Conservation (phyloP, 2,797 vertebrate species). For the Ibycter americanus region DNA sequence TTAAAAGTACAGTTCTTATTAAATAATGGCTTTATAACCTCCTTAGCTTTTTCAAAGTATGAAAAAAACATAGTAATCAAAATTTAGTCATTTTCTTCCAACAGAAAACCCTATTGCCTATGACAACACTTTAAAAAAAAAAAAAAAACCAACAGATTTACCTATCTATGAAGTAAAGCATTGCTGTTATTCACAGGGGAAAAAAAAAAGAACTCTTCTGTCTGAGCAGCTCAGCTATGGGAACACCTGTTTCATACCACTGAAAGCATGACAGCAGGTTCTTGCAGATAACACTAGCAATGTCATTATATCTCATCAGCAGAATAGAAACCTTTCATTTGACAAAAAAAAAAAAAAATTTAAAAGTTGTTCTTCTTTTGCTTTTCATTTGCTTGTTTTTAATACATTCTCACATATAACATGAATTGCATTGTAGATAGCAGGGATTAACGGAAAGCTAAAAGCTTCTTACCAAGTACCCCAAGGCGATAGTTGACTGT, state of each 20-base stretch:
- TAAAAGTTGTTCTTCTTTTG: not conserved
- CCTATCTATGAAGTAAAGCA: not conserved
- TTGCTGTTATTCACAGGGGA: not conserved
- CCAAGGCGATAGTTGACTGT: conserved; percentile 98
- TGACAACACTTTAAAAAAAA: not conserved
- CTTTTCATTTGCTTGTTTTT: not conserved
- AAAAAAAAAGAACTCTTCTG: not conserved
- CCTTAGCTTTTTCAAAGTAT: not conserved
- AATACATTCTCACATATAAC: not conserved
- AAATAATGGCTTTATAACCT: not conserved
- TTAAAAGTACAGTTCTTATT: not conserved
- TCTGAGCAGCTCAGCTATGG: not conserved
- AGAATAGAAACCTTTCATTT: not conserved
- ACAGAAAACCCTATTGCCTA: not conserved
- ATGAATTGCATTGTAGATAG: conserved; percentile 33
- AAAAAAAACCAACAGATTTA: not conserved
- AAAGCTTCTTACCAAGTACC: conserved; percentile 91
- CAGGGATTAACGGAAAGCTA: conserved; percentile 59
- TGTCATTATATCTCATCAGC: not conserved
- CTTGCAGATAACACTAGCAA: not conserved
- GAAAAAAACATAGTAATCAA: not conserved
- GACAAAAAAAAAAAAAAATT: not conserved
- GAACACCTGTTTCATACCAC: not conserved
- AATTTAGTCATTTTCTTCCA: not conserved
- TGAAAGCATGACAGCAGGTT: not conserved